Conservation (phyloP, 1,140 invertebrate species). For the Atta texana region DNA sequence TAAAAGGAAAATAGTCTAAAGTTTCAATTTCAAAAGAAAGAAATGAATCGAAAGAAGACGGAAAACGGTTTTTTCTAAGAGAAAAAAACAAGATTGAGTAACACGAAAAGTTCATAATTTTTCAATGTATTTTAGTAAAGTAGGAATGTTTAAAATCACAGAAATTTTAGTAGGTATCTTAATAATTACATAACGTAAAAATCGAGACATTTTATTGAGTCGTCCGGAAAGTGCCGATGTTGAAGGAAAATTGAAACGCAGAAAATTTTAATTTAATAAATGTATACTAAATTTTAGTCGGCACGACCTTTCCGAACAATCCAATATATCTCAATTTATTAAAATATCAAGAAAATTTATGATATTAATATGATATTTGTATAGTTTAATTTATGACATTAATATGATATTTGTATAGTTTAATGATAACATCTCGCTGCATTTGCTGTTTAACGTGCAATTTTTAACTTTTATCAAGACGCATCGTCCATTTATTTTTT, state of each 20-base stretch:
- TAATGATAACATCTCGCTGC: not conserved
- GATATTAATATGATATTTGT: not conserved
- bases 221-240: too few species aligned
- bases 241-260: too few species aligned
- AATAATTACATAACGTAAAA: not conserved
- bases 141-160: not conserved
- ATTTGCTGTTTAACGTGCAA: not conserved
- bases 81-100: not conserved
- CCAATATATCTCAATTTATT: not conserved
- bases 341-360: not conserved
- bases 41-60: not conserved
- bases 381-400: not conserved
- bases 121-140: not conserved
- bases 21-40: not conserved
- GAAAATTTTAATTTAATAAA: too few species aligned
- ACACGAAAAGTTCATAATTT: not conserved
- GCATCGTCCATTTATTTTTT: not conserved
- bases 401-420: not conserved
- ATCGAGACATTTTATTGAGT: not conserved
- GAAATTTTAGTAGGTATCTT: not conserved
- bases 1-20: not conserved
- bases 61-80: not conserved
- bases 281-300: too few species aligned
- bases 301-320: too few species aligned
- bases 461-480: constrained; percentile 28